phyloP scores from a whole-genome alignment of 2,888 invertebrate species.

The Dryocosmus kuriphilus region DNA sequence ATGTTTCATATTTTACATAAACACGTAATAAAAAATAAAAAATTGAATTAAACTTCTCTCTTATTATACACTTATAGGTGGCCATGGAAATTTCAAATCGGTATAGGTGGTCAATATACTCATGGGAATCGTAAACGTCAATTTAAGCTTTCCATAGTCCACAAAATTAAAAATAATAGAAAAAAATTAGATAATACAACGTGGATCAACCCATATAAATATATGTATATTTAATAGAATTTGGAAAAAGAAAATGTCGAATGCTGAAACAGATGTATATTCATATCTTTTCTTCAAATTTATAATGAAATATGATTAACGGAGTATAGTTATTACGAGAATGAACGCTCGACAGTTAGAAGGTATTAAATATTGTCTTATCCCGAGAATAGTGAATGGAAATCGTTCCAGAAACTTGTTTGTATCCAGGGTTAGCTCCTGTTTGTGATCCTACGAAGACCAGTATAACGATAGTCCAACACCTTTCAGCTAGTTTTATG shows the following conservation, averaged over 20 bases:
- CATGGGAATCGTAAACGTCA: no score
- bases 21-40: background rate
- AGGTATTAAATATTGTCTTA: constrained; percentile 10
- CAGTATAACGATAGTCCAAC: constrained; percentile 16
- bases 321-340: constrained; percentile 28
- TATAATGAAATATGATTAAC: constrained; percentile 3
- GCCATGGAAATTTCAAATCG: no score
- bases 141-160: no score
- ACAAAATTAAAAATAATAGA: no score
- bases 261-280: constrained; percentile 3
- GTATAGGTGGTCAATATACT: no score
- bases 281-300: background rate
- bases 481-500: constrained; percentile 35
- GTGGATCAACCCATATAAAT: no score
- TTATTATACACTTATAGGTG: no score
- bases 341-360: constrained; percentile 7
- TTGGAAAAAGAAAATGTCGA: no score
- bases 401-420: constrained; percentile 26
- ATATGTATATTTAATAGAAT: no score
- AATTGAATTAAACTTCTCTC: no score
- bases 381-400: constrained; percentile 9
- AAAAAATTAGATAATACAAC: no score
- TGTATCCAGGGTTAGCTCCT: constrained; percentile 13
- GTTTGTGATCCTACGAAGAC: background rate
- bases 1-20: background rate